Percentiles rank a stretch among this genome's conserved stretches.
Evolutionary conservation across 2,888 invertebrate species (phyloP).

Genomic region (Drosophila borealis): DNA sequence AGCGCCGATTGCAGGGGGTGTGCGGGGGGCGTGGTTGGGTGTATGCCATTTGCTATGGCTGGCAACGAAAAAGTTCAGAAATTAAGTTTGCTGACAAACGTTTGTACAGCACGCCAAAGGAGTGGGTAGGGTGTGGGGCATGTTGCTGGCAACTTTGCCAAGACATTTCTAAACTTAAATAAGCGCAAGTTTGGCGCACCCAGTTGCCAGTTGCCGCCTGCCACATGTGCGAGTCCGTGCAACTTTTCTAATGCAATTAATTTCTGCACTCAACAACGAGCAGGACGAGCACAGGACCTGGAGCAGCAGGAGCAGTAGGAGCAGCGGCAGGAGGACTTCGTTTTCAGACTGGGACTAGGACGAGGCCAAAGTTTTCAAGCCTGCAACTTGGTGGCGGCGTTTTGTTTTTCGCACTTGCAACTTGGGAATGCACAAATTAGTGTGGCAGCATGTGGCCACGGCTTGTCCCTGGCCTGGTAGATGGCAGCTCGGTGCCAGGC

Average conservation of each 20-base stretch:
- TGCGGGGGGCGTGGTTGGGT: background rate
- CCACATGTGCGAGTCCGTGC: conserved; percentile 71
- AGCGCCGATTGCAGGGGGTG: conserved; percentile 51
- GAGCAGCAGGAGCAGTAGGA: background rate
- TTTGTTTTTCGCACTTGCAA: conserved; percentile 76
- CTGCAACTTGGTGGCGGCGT: conserved; percentile 59
- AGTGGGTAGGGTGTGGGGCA: conserved; percentile 1
- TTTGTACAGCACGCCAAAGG: conserved; percentile 55
- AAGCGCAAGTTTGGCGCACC: conserved; percentile 71
- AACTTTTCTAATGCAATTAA: conserved; percentile 81
- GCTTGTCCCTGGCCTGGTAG: conserved; percentile 24
- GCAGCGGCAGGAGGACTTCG: conserved; percentile 5
- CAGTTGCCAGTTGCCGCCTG: conserved; percentile 55
- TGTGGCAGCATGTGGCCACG: conserved; percentile 75
- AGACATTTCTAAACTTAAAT: conserved; percentile 80
- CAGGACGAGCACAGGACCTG: conserved; percentile 7
- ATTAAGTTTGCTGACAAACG: conserved; percentile 81
- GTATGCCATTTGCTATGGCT: conserved; percentile 66
- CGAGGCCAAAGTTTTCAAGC: conserved; percentile 51
- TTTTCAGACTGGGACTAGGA: conserved; percentile 9
- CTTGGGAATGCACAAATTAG: conserved; percentile 79
- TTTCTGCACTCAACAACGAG: conserved; percentile 76
- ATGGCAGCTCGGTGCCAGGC: background rate
- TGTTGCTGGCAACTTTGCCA: conserved; percentile 54
- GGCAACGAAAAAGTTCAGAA: conserved; percentile 75